A percentile compares a stretch with the other conserved stretches of the same genome.
Conservation (phyloP, 2,113 vertebrate species). For the Octodon degus region DNA sequence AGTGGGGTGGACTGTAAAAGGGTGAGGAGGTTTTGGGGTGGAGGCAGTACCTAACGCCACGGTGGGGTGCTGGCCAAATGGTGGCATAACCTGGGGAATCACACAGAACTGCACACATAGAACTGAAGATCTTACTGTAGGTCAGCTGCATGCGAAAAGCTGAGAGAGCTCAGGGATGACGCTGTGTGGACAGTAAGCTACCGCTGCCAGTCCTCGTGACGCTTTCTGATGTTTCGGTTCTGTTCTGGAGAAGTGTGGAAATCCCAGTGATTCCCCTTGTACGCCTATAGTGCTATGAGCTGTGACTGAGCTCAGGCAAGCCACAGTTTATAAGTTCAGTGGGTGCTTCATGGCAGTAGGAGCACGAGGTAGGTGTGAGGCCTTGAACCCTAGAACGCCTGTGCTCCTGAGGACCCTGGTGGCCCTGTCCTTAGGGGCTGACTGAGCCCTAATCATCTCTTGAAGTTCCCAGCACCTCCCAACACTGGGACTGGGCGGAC, state of each 20-base stretch:
- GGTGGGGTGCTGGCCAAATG: no score
- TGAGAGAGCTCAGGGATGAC: not conserved
- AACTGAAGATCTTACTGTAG: not conserved
- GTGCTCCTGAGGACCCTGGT: no score
- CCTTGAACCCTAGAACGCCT: no score
- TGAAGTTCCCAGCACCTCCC: not conserved
- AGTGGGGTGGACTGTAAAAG: not conserved
- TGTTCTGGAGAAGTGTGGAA: not conserved
- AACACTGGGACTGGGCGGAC: no score
- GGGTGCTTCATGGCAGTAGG: no score
- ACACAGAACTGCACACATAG: not conserved
- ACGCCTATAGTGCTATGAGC: not conserved
- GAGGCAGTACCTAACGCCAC: accelerated
- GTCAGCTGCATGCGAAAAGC: not conserved
- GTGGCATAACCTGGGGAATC: not conserved
- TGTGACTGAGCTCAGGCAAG: not conserved
- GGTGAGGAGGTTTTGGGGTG: not conserved
- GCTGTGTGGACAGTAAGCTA: not conserved
- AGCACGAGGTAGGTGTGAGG: no score
- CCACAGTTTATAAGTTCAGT: not conserved
- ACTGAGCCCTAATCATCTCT: not conserved
- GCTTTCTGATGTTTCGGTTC: not conserved
- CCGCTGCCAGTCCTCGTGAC: not conserved
- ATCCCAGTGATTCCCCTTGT: not conserved
- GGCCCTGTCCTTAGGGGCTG: no score